Conservation (phyloP, 2,797 vertebrate species). For the Brachyalestes nurse region DNA sequence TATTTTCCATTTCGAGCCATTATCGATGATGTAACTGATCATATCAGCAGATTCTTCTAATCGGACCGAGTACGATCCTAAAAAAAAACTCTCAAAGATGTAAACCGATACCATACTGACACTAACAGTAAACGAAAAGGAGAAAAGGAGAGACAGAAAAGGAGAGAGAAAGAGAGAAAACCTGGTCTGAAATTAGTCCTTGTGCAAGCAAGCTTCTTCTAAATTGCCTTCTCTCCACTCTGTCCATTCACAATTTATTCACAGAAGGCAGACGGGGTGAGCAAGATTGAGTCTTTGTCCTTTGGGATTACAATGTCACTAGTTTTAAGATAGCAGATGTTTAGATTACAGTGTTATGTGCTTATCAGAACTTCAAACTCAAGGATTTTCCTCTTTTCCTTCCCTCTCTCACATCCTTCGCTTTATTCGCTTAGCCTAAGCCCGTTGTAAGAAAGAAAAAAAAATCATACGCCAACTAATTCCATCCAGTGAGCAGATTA, state of each 20-base stretch:
- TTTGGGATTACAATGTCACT: constrained; percentile 84
- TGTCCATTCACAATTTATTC: constrained; percentile 71
- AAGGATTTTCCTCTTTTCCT: constrained; percentile 63
- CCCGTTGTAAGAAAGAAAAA: constrained; percentile 59
- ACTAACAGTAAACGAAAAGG: constrained; percentile 68
- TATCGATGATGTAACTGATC: constrained; percentile 85
- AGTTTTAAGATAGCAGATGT: constrained; percentile 85
- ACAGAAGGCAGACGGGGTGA: constrained; percentile 58
- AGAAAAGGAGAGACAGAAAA: constrained; percentile 71
- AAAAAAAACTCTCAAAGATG: constrained; percentile 81
- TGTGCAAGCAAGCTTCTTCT: constrained; percentile 80
- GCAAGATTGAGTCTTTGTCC: constrained; percentile 82
- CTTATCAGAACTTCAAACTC: constrained; percentile 82
- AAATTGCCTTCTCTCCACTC: constrained; percentile 77
- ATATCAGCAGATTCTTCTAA: constrained; percentile 79
- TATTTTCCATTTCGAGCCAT: constrained; percentile 30
- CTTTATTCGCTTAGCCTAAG: constrained; percentile 69
- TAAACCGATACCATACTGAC: constrained; percentile 79
- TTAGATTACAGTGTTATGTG: constrained; percentile 77
- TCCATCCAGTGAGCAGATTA: constrained; percentile 76
- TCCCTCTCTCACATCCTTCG: constrained; percentile 28
- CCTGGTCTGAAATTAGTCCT: constrained; percentile 73
- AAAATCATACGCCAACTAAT: constrained; percentile 74
- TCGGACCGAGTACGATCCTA: constrained; percentile 57
- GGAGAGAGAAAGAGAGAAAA: constrained; percentile 71